Evolutionary conservation across 2,797 vertebrate species (phyloP).

Genomic region (Echiichthys vipera): DNA sequence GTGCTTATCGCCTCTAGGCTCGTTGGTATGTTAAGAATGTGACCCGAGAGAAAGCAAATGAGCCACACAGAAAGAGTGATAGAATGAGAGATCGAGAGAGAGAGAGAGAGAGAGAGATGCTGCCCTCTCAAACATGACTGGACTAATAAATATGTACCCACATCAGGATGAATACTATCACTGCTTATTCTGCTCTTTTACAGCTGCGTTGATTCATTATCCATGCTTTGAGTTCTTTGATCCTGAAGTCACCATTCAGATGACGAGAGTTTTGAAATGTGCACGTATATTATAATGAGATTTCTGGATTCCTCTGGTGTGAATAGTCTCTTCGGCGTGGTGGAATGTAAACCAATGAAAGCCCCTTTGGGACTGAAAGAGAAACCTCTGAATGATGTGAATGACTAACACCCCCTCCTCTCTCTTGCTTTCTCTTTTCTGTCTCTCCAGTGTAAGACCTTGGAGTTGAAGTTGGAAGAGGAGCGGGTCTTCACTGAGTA

Average conservation of each 20-base stretch:
- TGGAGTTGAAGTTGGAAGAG: conserved; percentile 93
- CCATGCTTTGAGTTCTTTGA: conserved; percentile 23
- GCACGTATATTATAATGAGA: conserved; percentile 25
- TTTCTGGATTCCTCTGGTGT: conserved; percentile 32
- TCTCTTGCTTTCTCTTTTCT: conserved; percentile 13
- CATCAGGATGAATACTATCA: conserved; percentile 17
- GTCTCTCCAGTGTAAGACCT: conserved; percentile 88
- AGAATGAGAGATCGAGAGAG: conserved; percentile 46
- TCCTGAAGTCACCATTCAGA: conserved; percentile 11
- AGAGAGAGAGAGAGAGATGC: conserved; percentile 45
- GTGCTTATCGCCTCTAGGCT: conserved; percentile 77
- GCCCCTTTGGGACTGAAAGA: conserved; percentile 41
- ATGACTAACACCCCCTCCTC: conserved; percentile 20
- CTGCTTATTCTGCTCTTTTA: conserved; percentile 19
- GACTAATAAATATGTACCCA: conserved; percentile 59
- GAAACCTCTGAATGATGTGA: conserved; percentile 49
- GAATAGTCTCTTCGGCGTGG: conserved; percentile 39
- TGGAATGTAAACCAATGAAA: conserved; percentile 55
- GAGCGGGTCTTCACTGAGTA: conserved; percentile 96
- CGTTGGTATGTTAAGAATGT: conserved; percentile 79
- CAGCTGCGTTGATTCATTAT: conserved; percentile 29
- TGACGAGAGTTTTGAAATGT: conserved; percentile 30
- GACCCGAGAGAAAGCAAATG: conserved; percentile 62
- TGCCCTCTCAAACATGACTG: conserved; percentile 57
- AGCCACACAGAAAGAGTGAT: conserved; percentile 54